Evolutionary conservation across 2,797 vertebrate genomes (phyloP).

Genomic region (Sebastes goodei): DNA sequence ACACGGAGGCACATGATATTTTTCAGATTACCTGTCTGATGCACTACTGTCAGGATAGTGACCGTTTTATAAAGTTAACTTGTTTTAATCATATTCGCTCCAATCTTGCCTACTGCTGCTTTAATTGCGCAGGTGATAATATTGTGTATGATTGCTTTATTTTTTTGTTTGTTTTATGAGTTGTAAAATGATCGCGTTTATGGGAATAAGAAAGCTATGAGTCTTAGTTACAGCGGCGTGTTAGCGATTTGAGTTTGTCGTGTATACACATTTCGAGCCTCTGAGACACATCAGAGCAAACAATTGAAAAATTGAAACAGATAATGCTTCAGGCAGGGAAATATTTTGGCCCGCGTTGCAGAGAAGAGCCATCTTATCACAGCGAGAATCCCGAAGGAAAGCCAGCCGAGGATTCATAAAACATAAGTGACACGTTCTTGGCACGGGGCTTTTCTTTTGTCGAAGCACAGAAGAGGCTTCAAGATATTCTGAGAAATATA

Average conservation of each 20-base stretch:
- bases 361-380: slow-evolving; percentile 54
- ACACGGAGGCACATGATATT: too few relatives aligned
- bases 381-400: slow-evolving; percentile 26
- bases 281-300: slow-evolving; percentile 28
- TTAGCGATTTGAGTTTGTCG: slow-evolving; percentile 11
- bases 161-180: neutral
- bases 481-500: slow-evolving; percentile 33
- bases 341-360: slow-evolving; percentile 21
- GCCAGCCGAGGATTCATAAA: slow-evolving; percentile 60
- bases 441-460: slow-evolving; percentile 52
- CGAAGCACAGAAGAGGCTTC: slow-evolving; percentile 29
- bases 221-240: slow-evolving; percentile 7
- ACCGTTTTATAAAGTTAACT: too few relatives aligned
- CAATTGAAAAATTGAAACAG: slow-evolving; percentile 42
- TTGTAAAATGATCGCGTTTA: slow-evolving; percentile 17
- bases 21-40: too few relatives aligned
- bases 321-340: slow-evolving; percentile 28
- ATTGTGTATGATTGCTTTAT: neutral
- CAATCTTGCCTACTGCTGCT: too few relatives aligned
- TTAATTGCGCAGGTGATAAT: neutral
- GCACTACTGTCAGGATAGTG: too few relatives aligned
- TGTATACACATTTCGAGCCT: slow-evolving; percentile 1
- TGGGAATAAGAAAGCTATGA: neutral
- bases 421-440: slow-evolving; percentile 56
- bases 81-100: too few relatives aligned